Evolutionary conservation across 2,888 invertebrate genomes (phyloP), one percentile per base, ranked within the genome.

Genomic region (Melanotus villosus): DNA sequence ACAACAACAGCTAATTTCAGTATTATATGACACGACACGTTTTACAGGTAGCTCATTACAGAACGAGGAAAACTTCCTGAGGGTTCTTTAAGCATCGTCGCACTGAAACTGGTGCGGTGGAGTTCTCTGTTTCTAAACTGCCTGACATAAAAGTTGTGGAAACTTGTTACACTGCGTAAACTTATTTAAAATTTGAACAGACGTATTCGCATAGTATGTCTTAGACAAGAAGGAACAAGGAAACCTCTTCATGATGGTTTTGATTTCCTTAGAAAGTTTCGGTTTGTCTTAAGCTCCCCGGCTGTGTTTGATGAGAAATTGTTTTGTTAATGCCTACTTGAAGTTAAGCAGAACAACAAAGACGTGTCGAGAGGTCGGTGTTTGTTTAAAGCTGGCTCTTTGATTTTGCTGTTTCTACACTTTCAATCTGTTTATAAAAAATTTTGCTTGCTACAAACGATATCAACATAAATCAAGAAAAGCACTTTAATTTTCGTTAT

Each of bases 161-260:
- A 59, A 45, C 32, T 59, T 59, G 43, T 58, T 58, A 45, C 45
- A 26, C 45, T 18, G 45, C 45, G 45, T 32, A 59, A 59, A 59
- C 59, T 59, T 59, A 59, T 59, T 59, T 45, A 45, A 59, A 45
- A 45, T 59, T 59, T 59, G 59, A 32, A 30, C 21, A 57, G 57
- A 59, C 59, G 45, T 30, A 41, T 45, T 59, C 45, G 52, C 52
- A 52, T 18, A 32, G 18, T 32, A 32, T 14, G 32, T 32, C 32
- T 52, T 32, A 34, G 14, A 30, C 50, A 50, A 32, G 26, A 52
- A 3, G n/a, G 52, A 9, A 18, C 32, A 14, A 26, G 32, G 12
- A 32, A 50, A 30, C 50, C 12, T 47, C 14, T 7, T 50, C 9
- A 32, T 52, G 52, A 52, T n/a, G 18, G 18, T 32, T 52, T 52